A percentile compares a stretch with the other conserved stretches of the same genome.
Conservation (phyloP, 2,113 vertebrate species). For the Percina caprodes region DNA sequence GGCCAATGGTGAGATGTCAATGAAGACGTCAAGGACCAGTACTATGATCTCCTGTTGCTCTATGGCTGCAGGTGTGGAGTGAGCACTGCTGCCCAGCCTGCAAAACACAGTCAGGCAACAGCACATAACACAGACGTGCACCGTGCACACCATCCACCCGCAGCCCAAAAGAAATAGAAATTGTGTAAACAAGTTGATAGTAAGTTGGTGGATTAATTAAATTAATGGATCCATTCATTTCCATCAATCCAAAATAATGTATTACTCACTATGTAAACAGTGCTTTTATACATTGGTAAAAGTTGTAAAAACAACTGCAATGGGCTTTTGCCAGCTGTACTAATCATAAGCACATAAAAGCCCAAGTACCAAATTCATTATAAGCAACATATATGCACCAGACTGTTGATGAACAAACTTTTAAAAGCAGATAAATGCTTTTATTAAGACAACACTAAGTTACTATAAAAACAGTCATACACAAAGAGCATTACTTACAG, state of each 20-base stretch:
- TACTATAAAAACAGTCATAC: neutral
- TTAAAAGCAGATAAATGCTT: neutral
- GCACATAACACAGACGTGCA: conserved; percentile 79
- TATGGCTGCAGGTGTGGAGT: conserved; percentile 82
- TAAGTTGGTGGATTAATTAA: too few species aligned
- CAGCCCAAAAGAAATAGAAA: conserved; percentile 66
- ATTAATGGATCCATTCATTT: too few species aligned
- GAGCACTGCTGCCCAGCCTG: conserved; percentile 76
- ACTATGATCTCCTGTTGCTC: conserved; percentile 85
- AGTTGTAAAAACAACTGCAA: neutral
- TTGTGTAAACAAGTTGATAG: too few species aligned
- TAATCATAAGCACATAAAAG: neutral
- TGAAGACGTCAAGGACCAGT: conserved; percentile 85
- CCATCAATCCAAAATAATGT: neutral
- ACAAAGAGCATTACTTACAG: conserved; percentile 86
- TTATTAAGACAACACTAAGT: too few species aligned
- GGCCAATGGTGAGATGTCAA: conserved; percentile 74
- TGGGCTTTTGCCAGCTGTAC: too few species aligned
- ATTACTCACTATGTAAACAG: neutral
- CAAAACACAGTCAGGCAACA: conserved; percentile 80
- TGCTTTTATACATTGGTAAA: neutral
- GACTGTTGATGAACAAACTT: neutral
- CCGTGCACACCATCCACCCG: conserved; percentile 79
- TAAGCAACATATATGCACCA: neutral
- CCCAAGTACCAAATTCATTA: neutral